Percentiles rank a stretch among this genome's conserved stretches.
Conservation (phyloP, 2,797 vertebrate species). For the Coluber constrictor region DNA sequence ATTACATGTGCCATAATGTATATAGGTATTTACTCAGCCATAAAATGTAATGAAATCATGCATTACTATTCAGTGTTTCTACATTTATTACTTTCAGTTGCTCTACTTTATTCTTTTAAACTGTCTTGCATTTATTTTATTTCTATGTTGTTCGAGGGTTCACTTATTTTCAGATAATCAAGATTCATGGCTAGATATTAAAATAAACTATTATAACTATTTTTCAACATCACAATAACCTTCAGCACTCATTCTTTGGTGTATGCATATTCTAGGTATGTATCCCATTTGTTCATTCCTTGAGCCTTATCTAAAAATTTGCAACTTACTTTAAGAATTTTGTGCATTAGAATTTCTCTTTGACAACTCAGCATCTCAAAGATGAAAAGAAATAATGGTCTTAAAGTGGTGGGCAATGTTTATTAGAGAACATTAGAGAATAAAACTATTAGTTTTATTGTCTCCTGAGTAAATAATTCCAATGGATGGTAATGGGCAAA, state of each 20-base stretch:
- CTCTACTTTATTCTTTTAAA: constrained; percentile 61
- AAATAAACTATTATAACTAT: constrained; percentile 21
- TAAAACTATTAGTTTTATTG: not conserved
- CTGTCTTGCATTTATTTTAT: constrained; percentile 61
- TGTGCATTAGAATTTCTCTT: not conserved
- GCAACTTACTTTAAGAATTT: not conserved
- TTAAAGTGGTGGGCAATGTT: not conserved
- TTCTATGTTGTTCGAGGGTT: constrained; percentile 63
- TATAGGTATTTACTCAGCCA: constrained; percentile 63
- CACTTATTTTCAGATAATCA: constrained; percentile 59
- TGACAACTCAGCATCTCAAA: not conserved
- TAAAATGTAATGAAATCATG: constrained; percentile 64
- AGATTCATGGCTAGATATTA: constrained; percentile 34
- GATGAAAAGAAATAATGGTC: not conserved
- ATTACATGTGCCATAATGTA: constrained; percentile 43
- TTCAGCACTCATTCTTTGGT: not conserved
- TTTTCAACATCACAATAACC: constrained; percentile 19
- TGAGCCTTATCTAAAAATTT: not conserved
- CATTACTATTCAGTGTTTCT: constrained; percentile 67
- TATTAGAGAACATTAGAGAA: no score
- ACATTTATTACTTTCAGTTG: constrained; percentile 63
- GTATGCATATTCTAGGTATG: not conserved
- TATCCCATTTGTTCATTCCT: not conserved
- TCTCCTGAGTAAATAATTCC: not conserved
- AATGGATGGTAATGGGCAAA: not conserved